Evolutionary conservation across 1,140 invertebrate genomes (phyloP).

Genomic region (Dolichoris vasculosae): DNA sequence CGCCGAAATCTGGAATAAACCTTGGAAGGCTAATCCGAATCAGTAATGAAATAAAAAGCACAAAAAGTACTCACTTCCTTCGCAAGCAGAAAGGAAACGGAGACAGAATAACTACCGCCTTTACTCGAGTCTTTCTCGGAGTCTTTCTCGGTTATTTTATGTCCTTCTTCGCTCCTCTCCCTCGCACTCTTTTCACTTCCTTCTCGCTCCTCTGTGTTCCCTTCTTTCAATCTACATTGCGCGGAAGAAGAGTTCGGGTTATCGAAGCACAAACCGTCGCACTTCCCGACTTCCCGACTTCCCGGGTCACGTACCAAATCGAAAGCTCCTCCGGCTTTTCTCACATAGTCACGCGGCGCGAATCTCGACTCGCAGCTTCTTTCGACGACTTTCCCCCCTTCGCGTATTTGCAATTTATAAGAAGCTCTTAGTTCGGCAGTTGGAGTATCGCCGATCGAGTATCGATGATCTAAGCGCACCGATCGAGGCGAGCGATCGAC

Average conservation of each 20-base stretch:
- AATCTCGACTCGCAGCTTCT: background rate
- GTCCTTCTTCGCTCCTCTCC: background rate
- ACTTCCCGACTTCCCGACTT: too few relatives aligned
- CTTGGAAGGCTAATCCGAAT: conserved; percentile 10
- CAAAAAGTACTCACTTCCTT: conserved; percentile 27
- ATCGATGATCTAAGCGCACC: background rate
- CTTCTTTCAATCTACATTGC: background rate
- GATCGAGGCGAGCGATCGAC: background rate
- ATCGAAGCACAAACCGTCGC: background rate
- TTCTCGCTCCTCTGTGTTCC: background rate
- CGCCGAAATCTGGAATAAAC: background rate
- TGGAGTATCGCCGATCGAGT: background rate
- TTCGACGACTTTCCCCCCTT: background rate
- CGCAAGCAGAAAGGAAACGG: background rate
- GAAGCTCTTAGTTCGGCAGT: background rate
- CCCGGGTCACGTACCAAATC: conserved; percentile 50
- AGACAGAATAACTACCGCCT: conserved; percentile 31
- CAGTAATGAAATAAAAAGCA: conserved; percentile 3
- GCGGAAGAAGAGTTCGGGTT: background rate
- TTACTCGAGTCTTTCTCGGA: background rate
- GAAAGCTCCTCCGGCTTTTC: conserved; percentile 12
- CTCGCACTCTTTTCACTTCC: background rate
- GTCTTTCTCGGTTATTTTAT: background rate
- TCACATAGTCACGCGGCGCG: conserved; percentile 15
- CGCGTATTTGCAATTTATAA: background rate